Conservation (phyloP, 2,888 invertebrate species). For the Napeogenes sylphis region DNA sequence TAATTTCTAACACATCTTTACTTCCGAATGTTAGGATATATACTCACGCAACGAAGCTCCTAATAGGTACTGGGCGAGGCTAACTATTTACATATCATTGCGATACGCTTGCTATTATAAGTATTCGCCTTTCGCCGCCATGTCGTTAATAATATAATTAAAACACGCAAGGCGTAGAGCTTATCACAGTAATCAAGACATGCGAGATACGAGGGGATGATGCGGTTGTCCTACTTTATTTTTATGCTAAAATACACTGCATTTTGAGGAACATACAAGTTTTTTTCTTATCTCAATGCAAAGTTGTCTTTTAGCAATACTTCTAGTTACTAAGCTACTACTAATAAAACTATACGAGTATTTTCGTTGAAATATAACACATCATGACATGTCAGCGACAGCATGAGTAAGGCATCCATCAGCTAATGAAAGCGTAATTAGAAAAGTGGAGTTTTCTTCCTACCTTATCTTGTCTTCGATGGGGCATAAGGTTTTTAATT, state of each 20-base stretch:
- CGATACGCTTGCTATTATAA: conserved; percentile 72
- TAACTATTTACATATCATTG: conserved; percentile 77
- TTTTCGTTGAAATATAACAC: conserved; percentile 1
- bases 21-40: conserved; percentile 67
- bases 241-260: conserved; percentile 29
- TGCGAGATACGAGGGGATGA: conserved; percentile 38
- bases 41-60: conserved; percentile 64
- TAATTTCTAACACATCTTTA: conserved; percentile 43
- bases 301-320: too few relatives aligned
- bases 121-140: conserved; percentile 70
- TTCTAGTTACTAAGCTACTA: background rate
- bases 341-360: background rate
- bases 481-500: conserved; percentile 72
- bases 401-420: conserved; percentile 57
- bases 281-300: conserved; percentile 23
- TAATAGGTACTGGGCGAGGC: conserved; percentile 67
- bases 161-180: conserved; percentile 64
- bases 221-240: conserved; percentile 33
- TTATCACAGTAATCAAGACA: conserved; percentile 63
- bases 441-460: conserved; percentile 74
- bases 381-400: conserved; percentile 27
- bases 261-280: conserved; percentile 27
- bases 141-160: conserved; percentile 77
- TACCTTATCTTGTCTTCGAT: conserved; percentile 76
- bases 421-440: conserved; percentile 76